Evolutionary conservation across 2,113 vertebrate genomes (phyloP).

Genomic region (Arothron firmamentum): DNA sequence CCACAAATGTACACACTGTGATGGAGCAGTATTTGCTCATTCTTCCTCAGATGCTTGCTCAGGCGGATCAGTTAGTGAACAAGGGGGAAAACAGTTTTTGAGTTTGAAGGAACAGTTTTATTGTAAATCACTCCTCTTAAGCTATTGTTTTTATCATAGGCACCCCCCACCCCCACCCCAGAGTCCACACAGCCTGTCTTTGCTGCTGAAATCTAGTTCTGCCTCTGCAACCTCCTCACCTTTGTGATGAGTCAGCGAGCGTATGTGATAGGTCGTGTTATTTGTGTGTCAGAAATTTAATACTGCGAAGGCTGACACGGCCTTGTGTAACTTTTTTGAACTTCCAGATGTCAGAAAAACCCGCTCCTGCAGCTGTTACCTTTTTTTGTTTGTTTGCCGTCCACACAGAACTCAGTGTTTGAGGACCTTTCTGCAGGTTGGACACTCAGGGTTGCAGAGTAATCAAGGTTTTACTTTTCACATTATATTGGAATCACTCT

Average conservation of each 20-base stretch:
- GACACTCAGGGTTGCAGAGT: constrained; percentile 28
- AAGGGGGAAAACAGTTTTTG: constrained; percentile 24
- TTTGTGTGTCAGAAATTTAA: constrained; percentile 20
- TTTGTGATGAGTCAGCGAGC: constrained; percentile 12
- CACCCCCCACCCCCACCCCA: neutral
- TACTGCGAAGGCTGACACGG: constrained; percentile 9
- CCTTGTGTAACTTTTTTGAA: constrained; percentile 10
- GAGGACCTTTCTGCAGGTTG: constrained; percentile 19
- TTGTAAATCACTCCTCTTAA: constrained; percentile 26
- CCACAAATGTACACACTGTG: constrained; percentile 47
- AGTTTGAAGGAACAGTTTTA: constrained; percentile 10
- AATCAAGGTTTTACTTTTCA: constrained; percentile 21
- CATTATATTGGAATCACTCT: constrained; percentile 11
- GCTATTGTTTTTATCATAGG: constrained; percentile 16
- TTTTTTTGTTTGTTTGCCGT: constrained; percentile 21
- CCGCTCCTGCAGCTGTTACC: constrained; percentile 14
- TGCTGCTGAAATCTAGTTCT: constrained; percentile 30
- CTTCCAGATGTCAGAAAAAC: constrained; percentile 24
- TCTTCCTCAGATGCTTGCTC: constrained; percentile 37
- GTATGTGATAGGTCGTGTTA: constrained; percentile 12
- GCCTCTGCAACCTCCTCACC: constrained; percentile 12
- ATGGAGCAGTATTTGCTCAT: constrained; percentile 36
- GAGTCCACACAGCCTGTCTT: constrained; percentile 18
- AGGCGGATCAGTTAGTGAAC: constrained; percentile 21
- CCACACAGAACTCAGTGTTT: constrained; percentile 5